Evolutionary conservation across 2,113 vertebrate genomes (phyloP).

Genomic region (Peromyscus leucopus): DNA sequence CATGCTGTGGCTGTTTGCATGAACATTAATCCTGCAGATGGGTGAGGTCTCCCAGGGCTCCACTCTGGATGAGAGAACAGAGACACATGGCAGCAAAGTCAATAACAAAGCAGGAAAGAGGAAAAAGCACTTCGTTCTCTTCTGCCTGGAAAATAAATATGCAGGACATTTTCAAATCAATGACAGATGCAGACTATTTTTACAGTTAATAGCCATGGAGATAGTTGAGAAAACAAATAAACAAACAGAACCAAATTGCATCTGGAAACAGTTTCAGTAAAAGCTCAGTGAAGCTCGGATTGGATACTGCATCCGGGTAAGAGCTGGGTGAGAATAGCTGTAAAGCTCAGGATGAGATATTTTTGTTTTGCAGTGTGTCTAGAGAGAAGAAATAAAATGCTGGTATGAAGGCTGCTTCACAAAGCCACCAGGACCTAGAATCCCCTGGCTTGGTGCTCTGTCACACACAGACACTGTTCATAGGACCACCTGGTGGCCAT

Average conservation of each 20-base stretch:
- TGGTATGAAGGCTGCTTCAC: background rate
- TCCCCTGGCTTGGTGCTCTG: background rate
- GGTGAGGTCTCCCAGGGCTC: background rate
- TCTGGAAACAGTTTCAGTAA: constrained; percentile 67
- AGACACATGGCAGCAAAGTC: background rate
- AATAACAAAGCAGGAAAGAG: background rate
- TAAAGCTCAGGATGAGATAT: constrained; percentile 52
- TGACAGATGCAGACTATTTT: constrained; percentile 32
- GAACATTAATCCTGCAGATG: background rate
- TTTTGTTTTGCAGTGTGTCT: constrained; percentile 48
- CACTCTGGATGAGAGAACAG: background rate
- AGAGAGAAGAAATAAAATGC: background rate
- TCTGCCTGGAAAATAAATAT: constrained; percentile 42
- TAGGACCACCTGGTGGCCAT: background rate
- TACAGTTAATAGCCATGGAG: constrained; percentile 42
- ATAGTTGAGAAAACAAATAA: constrained; percentile 66
- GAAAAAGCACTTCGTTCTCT: background rate
- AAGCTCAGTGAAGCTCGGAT: constrained; percentile 22
- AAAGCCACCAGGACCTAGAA: background rate
- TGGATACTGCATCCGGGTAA: constrained; percentile 47
- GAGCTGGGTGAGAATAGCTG: background rate
- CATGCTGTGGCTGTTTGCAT: background rate
- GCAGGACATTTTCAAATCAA: constrained; percentile 15
- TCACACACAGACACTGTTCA: background rate
- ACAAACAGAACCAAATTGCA: constrained; percentile 36